phyloP scores from a whole-genome alignment of 2,113 vertebrate species.

The Piprites chloris region DNA sequence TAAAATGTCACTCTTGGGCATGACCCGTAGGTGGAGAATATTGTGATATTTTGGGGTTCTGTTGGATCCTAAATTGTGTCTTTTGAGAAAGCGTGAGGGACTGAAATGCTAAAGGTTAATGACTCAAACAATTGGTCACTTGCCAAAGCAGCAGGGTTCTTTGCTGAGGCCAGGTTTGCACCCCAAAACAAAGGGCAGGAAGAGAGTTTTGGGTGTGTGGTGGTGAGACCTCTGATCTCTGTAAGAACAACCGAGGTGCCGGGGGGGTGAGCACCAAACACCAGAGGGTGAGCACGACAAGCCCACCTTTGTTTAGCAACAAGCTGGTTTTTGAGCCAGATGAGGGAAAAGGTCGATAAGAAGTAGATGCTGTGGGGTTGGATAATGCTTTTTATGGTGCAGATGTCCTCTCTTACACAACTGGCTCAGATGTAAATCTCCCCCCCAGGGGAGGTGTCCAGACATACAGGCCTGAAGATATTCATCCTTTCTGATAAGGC shows the following conservation, averaged over 20 bases:
- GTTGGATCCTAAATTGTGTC: neutral
- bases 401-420: neutral
- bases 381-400: neutral
- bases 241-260: neutral
- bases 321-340: neutral
- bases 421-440: neutral
- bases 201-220: neutral
- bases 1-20: neutral
- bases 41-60: neutral
- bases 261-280: neutral
- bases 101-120: neutral
- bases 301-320: neutral
- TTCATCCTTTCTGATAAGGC: neutral
- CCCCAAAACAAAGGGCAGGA: neutral
- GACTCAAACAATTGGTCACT: neutral
- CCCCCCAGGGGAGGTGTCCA: neutral
- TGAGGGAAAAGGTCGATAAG: neutral
- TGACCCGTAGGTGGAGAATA: neutral
- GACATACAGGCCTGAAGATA: neutral
- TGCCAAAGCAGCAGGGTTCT: neutral
- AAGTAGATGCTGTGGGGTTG: neutral
- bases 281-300: neutral
- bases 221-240: neutral
- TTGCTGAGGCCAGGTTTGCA: neutral
- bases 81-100: neutral